These are phyloP conservation scores for Diplodus sargus DNA, from an alignment of 2,797 vertebrate genomes.

Conservation along the genomic window DNA sequence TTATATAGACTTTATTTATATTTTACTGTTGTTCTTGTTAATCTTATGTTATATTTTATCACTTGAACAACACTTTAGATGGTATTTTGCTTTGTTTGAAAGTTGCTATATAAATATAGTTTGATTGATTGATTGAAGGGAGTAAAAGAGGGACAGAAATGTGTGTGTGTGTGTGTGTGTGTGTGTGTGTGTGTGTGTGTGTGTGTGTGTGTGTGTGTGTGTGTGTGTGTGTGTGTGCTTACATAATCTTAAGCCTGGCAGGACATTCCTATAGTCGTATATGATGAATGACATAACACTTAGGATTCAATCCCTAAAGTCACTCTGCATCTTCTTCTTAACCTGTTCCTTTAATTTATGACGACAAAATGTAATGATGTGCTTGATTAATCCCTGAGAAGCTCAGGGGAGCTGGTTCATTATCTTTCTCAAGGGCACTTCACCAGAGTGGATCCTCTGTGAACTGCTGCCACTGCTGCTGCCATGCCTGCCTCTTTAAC, in stretches of 20 bases:
- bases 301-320: slow-evolving; percentile 44
- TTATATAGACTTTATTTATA: too few species aligned
- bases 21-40: too few species aligned
- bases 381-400: not conserved
- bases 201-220: too few species aligned
- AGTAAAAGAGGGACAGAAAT: not conserved
- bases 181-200: not conserved
- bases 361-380: slow-evolving; percentile 7
- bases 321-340: slow-evolving; percentile 22
- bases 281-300: slow-evolving; percentile 38
- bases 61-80: too few species aligned
- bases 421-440: slow-evolving; percentile 4
- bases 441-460: not conserved
- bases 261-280: slow-evolving; percentile 36
- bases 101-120: too few species aligned
- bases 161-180: not conserved
- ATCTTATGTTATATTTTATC: too few species aligned
- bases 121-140: not conserved
- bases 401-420: not conserved
- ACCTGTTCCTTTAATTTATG: slow-evolving; percentile 15
- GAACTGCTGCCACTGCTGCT: not conserved
- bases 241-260: slow-evolving; percentile 35
- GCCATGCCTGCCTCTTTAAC: not conserved
- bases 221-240: not conserved
- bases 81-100: too few species aligned